phyloP scores from a whole-genome alignment of 2,113 vertebrate species.

The Prunella himalayana region DNA sequence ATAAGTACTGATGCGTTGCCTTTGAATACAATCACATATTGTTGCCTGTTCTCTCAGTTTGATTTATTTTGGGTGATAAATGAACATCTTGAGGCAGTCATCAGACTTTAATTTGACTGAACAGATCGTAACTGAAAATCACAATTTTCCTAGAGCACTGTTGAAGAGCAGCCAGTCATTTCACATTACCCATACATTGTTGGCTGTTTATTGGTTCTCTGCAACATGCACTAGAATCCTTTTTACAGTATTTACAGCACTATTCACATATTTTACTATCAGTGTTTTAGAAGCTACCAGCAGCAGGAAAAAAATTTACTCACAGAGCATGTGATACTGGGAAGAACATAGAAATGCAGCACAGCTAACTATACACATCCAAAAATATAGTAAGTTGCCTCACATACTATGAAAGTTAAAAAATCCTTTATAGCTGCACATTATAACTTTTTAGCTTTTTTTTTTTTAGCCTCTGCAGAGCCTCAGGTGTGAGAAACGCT shows the following conservation, averaged over 20 bases:
- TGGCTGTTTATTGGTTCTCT: conserved; percentile 1
- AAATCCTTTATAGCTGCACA: background rate
- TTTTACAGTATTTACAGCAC: background rate
- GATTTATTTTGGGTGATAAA: conserved; percentile 52
- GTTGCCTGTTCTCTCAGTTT: conserved; percentile 11
- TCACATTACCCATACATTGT: background rate
- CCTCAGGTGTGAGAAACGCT: background rate
- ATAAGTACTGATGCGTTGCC: conserved; percentile 1
- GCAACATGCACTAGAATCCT: background rate
- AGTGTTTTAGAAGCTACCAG: background rate
- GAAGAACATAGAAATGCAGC: background rate
- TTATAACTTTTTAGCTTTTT: background rate
- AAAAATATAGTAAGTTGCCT: background rate
- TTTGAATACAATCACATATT: conserved; percentile 34
- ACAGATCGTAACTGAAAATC: conserved; percentile 48
- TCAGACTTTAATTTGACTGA: conserved; percentile 58
- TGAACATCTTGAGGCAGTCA: conserved; percentile 43
- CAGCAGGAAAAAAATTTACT: background rate
- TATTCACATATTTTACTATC: background rate
- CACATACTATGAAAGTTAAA: background rate
- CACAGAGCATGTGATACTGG: background rate
- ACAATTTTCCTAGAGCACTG: background rate
- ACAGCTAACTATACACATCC: background rate
- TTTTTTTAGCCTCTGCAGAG: background rate
- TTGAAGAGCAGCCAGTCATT: conserved; percentile 31